phyloP scores from a whole-genome alignment of 2,888 invertebrate species.

The Clivina fossor region DNA sequence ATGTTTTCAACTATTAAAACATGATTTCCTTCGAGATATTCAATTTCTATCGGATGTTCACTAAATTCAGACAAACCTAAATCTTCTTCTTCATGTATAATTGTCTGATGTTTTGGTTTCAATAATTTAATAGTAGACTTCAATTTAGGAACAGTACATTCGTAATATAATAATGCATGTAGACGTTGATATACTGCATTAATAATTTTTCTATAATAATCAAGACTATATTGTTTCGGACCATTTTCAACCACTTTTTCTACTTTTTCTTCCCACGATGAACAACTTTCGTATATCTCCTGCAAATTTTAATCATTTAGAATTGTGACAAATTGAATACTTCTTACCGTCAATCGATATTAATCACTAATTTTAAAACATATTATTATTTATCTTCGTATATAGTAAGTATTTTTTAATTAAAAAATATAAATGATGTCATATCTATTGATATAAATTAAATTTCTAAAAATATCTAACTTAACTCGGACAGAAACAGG shows the following conservation, averaged over 20 bases:
- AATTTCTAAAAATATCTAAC: too few species aligned
- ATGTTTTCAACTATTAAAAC: slow-evolving; percentile 67
- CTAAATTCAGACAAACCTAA: slow-evolving; percentile 66
- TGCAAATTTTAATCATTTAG: too few species aligned
- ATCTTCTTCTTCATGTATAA: slow-evolving; percentile 62
- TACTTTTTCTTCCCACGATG: slow-evolving; percentile 62
- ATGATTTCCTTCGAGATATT: slow-evolving; percentile 73
- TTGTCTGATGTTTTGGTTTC: slow-evolving; percentile 61
- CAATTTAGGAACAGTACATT: slow-evolving; percentile 50
- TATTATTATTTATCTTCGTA: too few species aligned
- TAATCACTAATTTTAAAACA: too few species aligned
- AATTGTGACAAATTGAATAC: too few species aligned
- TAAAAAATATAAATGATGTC: too few species aligned
- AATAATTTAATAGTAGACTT: slow-evolving; percentile 63
- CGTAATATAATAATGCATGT: slow-evolving; percentile 56
- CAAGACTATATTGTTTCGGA: slow-evolving; percentile 51
- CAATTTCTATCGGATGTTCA: slow-evolving; percentile 59
- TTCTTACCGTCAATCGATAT: too few species aligned
- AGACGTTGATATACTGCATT: slow-evolving; percentile 58
- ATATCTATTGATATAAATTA: too few species aligned
- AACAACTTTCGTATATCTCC: slow-evolving; percentile 56
- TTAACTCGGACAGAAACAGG: too few species aligned
- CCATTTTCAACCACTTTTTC: slow-evolving; percentile 54
- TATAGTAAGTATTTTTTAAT: too few species aligned
- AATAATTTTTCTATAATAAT: slow-evolving; percentile 52